These are phyloP conservation scores for Mungos mungo DNA, from an alignment of 2,113 vertebrate genomes.

Conservation along the genomic window DNA sequence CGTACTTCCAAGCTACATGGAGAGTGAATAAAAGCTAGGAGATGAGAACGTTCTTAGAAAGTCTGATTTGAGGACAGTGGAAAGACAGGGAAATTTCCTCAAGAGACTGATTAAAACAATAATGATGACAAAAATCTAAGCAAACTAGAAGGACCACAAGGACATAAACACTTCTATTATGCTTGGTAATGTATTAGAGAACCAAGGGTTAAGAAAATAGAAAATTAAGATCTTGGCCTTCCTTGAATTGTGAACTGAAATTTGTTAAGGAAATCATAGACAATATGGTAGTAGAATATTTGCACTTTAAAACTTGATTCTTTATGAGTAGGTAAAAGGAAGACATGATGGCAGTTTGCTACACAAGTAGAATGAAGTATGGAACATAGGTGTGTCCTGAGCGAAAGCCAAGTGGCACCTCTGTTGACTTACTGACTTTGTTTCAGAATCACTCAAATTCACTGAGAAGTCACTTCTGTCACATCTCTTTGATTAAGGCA, in stretches of 20 bases:
- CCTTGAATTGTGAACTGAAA: background rate
- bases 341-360: background rate
- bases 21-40: background rate
- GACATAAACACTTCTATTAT: background rate
- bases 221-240: background rate
- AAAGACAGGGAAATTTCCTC: background rate
- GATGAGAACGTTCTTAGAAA: background rate
- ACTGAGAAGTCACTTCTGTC: background rate
- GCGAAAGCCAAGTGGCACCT: rapidly evolving
- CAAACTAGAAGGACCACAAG: background rate
- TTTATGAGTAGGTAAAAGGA: background rate
- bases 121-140: background rate
- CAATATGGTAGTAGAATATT: background rate
- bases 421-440: background rate
- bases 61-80: background rate
- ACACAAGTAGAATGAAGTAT: background rate
- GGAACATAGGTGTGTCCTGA: background rate
- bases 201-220: background rate
- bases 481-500: background rate
- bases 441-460: background rate
- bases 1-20: background rate
- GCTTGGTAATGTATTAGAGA: background rate
- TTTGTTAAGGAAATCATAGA: background rate
- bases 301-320: background rate
- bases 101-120: background rate